phyloP scores from a whole-genome alignment of 2,113 vertebrate species.

The Pterocles burchelli region DNA sequence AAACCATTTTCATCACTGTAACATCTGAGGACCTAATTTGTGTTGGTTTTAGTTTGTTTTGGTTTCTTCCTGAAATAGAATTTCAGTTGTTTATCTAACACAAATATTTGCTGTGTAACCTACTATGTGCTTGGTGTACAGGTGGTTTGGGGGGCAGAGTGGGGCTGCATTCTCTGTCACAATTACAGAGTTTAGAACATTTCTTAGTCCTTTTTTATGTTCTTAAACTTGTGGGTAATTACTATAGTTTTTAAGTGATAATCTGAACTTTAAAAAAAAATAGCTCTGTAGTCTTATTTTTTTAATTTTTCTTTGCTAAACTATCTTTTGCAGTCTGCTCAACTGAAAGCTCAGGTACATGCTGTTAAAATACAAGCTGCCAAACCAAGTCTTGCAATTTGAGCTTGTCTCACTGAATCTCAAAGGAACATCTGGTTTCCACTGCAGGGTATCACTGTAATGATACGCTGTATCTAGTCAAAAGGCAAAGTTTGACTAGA shows the following conservation, averaged over 20 bases:
- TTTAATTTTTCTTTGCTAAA: background rate
- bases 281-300: background rate
- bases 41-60: background rate
- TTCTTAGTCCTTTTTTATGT: background rate
- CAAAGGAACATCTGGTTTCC: background rate
- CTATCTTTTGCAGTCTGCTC: background rate
- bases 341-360: background rate
- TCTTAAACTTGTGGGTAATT: background rate
- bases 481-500: background rate
- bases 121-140: background rate
- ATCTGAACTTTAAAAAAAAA: background rate
- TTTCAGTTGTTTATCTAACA: background rate
- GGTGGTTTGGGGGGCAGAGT: background rate
- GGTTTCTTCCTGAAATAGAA: background rate
- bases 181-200: background rate
- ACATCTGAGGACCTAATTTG: background rate
- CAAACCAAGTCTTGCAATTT: fast-evolving
- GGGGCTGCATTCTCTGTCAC: background rate
- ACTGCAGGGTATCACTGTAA: background rate
- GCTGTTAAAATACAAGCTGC: background rate
- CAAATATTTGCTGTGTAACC: background rate
- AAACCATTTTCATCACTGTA: background rate
- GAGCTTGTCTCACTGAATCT: background rate
- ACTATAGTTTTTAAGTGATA: background rate
- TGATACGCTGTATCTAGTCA: background rate